These are phyloP conservation scores for Tenualosa thibaudeaui DNA, from an alignment of 2,797 vertebrate genomes.

Conservation along the genomic window DNA sequence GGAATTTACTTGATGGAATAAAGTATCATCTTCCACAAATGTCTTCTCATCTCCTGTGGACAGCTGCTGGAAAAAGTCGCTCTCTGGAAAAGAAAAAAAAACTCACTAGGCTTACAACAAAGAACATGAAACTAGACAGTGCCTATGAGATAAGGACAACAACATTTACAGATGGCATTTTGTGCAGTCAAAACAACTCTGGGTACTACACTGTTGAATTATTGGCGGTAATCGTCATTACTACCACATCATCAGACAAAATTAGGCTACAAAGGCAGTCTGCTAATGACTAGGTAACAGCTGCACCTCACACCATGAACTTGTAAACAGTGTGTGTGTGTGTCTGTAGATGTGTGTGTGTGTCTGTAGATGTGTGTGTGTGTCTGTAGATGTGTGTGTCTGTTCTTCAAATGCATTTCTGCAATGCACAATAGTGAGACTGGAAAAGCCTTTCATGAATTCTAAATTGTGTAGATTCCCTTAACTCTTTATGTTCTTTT, in stretches of 20 bases:
- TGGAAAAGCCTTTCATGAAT: background rate
- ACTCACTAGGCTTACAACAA: background rate
- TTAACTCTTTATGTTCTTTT: background rate
- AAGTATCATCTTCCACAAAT: background rate
- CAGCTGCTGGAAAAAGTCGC: background rate
- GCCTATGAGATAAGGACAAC: background rate
- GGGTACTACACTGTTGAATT: background rate
- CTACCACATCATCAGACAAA: background rate
- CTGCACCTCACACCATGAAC: background rate
- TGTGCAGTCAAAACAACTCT: background rate
- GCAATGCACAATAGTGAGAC: background rate
- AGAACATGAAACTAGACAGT: background rate
- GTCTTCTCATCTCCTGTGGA: background rate
- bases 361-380: background rate
- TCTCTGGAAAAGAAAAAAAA: background rate
- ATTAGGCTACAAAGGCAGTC: background rate
- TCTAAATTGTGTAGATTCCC: background rate
- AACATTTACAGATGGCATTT: background rate
- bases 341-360: too few species aligned
- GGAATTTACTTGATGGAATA: too few species aligned
- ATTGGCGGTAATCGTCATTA: too few species aligned
- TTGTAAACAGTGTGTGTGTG: background rate
- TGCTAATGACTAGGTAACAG: background rate
- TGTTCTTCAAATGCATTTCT: too few species aligned
- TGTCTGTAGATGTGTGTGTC: too few species aligned